Percentiles rank a stretch among this genome's conserved stretches.
Evolutionary conservation across 2,888 invertebrate genomes (phyloP).

Genomic region (Laothoe populi): DNA sequence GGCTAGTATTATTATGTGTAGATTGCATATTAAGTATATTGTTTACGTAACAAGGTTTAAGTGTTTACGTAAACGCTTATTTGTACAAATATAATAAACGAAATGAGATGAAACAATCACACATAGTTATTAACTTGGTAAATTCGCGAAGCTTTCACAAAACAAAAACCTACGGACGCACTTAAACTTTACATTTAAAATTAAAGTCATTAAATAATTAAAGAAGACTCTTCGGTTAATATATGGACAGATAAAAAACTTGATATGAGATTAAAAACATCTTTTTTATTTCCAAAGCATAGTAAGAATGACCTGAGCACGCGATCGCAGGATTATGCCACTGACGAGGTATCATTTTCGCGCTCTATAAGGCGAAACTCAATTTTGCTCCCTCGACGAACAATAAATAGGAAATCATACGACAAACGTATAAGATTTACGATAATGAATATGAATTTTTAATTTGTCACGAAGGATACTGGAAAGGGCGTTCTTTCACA

Average conservation of each 20-base stretch:
- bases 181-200: constrained; percentile 47
- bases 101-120: constrained; percentile 27
- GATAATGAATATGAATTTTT: constrained; percentile 61
- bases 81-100: constrained; percentile 1
- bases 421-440: constrained; percentile 57
- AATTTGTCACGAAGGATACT: constrained; percentile 63
- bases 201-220: constrained; percentile 53
- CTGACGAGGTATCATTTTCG: constrained; percentile 50
- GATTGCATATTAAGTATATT: neutral
- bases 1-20: neutral
- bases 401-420: constrained; percentile 50
- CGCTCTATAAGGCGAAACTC: constrained; percentile 59
- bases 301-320: constrained; percentile 51
- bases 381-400: constrained; percentile 51
- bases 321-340: constrained; percentile 55
- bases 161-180: constrained; percentile 35
- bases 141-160: constrained; percentile 41
- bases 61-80: no score
- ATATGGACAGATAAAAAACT: constrained; percentile 53
- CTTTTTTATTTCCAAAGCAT: constrained; percentile 50
- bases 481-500: constrained; percentile 66
- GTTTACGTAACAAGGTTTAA: constrained; percentile 2
- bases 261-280: constrained; percentile 50
- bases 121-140: constrained; percentile 39
- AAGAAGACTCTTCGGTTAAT: constrained; percentile 54